These are phyloP conservation scores for Erynnis tages DNA, from an alignment of 2,888 invertebrate species.

Conservation along the genomic window DNA sequence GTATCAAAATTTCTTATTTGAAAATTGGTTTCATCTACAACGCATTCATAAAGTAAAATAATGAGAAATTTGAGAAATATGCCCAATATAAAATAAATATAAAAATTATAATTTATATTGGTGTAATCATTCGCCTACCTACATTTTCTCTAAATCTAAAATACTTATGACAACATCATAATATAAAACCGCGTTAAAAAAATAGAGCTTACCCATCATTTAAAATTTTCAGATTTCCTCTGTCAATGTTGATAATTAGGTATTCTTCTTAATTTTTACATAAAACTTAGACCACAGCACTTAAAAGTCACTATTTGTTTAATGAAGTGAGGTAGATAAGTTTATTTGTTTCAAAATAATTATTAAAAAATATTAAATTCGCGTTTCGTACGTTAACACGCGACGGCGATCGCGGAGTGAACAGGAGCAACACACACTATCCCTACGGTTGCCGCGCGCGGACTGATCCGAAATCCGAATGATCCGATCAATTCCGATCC, in stretches of 20 bases:
- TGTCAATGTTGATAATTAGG: neutral
- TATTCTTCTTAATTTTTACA: conserved; percentile 26
- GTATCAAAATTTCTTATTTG: too few relatives aligned
- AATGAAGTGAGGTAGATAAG: conserved; percentile 42
- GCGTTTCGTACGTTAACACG: conserved; percentile 51
- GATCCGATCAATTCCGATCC: conserved; percentile 56
- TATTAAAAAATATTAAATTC: conserved; percentile 34
- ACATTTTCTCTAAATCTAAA: too few relatives aligned
- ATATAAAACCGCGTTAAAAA: neutral
- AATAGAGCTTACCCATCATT: conserved; percentile 36
- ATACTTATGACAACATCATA: too few relatives aligned
- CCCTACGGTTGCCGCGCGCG: conserved; percentile 51
- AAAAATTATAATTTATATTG: too few relatives aligned
- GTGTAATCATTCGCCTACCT: too few relatives aligned
- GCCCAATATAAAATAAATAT: too few relatives aligned
- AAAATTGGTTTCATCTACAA: too few relatives aligned
- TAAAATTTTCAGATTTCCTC: conserved; percentile 18
- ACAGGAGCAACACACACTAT: conserved; percentile 45
- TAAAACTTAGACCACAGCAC: conserved; percentile 31
- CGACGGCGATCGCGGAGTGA: conserved; percentile 59
- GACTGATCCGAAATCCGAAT: conserved; percentile 49
- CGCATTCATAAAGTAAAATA: too few relatives aligned
- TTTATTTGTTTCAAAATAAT: conserved; percentile 35
- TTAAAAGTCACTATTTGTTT: conserved; percentile 44
- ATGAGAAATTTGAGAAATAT: too few relatives aligned